phyloP scores from a whole-genome alignment of 2,113 vertebrate species.

The Micronycteris hirsuta region DNA sequence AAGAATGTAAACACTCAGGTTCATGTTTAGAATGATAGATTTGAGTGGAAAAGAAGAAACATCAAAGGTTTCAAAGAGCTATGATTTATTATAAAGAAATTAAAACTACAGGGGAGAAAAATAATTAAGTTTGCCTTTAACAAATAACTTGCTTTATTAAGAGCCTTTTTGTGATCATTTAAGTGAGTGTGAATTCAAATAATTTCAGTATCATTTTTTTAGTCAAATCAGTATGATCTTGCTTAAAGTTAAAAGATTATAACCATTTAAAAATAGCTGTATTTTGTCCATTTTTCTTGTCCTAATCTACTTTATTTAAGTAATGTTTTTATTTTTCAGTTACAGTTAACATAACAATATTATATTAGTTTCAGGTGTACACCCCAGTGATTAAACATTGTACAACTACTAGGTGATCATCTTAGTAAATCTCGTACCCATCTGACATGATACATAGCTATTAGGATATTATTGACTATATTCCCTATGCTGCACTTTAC shows the following conservation, averaged over 20 bases:
- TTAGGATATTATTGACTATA: too few species aligned
- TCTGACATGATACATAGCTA: too few species aligned
- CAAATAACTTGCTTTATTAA: not conserved
- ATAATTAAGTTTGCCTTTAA: conserved; percentile 17
- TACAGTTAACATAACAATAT: not conserved
- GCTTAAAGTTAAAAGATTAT: not conserved
- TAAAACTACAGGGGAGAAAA: not conserved
- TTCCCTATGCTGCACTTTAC: too few species aligned
- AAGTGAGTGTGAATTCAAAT: not conserved
- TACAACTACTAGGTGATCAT: too few species aligned
- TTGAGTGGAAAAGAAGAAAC: not conserved
- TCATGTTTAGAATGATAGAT: not conserved
- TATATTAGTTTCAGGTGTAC: not conserved
- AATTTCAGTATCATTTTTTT: not conserved
- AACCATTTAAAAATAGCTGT: not conserved
- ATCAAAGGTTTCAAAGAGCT: not conserved
- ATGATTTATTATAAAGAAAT: conserved; percentile 25
- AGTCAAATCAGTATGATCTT: not conserved
- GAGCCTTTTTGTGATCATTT: not conserved
- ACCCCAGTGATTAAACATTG: too few species aligned
- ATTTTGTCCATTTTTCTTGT: not conserved
- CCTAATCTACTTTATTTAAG: not conserved
- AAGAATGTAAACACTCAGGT: not conserved
- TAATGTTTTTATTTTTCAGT: not conserved
- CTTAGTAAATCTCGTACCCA: too few species aligned